phyloP scores from a whole-genome alignment of 2,113 vertebrate species.

The Ophthalmolycus amberensis region DNA sequence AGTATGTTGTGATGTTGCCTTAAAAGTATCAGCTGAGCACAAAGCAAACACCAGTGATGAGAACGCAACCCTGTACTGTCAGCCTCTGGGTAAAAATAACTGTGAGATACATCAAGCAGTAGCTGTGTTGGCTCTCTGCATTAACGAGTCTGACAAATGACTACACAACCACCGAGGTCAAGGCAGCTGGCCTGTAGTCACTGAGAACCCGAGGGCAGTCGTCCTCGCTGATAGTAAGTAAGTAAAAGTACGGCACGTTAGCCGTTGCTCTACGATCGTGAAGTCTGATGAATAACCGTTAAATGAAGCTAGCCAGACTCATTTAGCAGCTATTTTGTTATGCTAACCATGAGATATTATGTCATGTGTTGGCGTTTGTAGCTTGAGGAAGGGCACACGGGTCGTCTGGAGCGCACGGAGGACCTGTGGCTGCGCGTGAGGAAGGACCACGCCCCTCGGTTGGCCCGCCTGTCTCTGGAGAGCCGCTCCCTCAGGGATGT shows the following conservation, averaged over 20 bases:
- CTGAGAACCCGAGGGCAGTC: background rate
- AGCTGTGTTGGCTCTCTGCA: background rate
- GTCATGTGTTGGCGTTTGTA: conserved; percentile 63
- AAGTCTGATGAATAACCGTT: background rate
- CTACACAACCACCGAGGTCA: background rate
- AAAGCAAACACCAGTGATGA: background rate
- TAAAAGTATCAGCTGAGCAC: background rate
- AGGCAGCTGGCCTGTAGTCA: background rate
- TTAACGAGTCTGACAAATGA: background rate
- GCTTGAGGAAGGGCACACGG: conserved; percentile 96
- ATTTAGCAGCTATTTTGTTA: background rate
- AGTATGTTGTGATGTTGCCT: conserved; percentile 4
- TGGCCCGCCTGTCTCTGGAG: conserved; percentile 95
- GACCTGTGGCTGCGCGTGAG: conserved; percentile 96
- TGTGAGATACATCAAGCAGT: background rate
- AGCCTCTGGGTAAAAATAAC: conserved; percentile 1
- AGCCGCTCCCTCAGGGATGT: conserved; percentile 95
- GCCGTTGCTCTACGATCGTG: background rate
- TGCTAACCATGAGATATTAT: conserved; percentile 9
- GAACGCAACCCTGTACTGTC: background rate
- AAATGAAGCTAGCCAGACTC: background rate
- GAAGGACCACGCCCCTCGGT: conserved; percentile 95
- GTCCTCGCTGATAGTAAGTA: background rate
- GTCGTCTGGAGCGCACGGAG: conserved; percentile 96
- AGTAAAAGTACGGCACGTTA: background rate